Evolutionary conservation across 2,888 invertebrate genomes (phyloP), one percentile per base, ranked within the genome.

Genomic region (Antheraea assamensis): DNA sequence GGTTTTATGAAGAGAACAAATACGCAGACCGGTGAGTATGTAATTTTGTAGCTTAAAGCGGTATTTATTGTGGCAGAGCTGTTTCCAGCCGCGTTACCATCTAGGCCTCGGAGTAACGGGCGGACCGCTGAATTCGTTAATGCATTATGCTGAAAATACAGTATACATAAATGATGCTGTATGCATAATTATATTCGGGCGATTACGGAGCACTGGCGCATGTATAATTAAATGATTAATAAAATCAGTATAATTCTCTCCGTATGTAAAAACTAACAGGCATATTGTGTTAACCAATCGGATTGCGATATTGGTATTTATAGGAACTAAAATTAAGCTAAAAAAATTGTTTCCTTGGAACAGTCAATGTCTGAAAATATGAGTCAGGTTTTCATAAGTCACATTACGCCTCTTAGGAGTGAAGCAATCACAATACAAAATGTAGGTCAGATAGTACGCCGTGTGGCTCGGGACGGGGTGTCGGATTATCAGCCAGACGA

Each of bases 51-150:
- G 81, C 78, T 79, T 80, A 78, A 79, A 82, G 82, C 81, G 81
- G 84, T 81, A 84, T 84, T 83, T 81, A 84, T 84, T 83, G 87
- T 86, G 83, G 85, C 86, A 85, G 86, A 87, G 86, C 82, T 84
- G 84, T 91, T 90, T 90, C 88, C 90, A 88, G 82, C 86, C 84
- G 86, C 87, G 82, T 88, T 87, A 81, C 85, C 87, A 90, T 89
- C 86, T 89, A 89, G 89, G 90, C 85, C 87, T 86, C 80, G 75
- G 79, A 79, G 82, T 91, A 88, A 89, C 88, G 88, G 88, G 74
- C 79, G 79, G 78, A 77, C 78, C 76, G 76, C 79, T 81, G 83
- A 83, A 87, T 85, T 85, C 79, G 80, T 82, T 85, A 84, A 87
- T 68, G 27, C 31, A 35, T 35, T 31, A 64, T 64, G 64, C 61